Percentiles rank a stretch among this genome's conserved stretches.
Conservation (phyloP, 1,140 invertebrate genomes). For the Micrasema longulum region DNA sequence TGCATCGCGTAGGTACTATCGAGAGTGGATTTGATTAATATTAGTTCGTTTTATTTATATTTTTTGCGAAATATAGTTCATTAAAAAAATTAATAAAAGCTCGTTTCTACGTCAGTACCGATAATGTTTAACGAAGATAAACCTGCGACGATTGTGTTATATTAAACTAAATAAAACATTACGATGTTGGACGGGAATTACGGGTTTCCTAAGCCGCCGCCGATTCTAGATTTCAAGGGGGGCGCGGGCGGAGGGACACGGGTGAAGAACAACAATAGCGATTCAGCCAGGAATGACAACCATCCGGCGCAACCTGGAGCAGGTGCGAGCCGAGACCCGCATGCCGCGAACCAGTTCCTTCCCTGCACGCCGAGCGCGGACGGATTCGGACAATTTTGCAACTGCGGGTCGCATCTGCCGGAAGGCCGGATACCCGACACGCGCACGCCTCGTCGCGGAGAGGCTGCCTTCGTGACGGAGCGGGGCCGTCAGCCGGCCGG, state of each 20-base stretch:
- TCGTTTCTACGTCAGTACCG: too few species aligned
- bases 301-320: slow-evolving; percentile 44
- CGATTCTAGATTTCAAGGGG: not conserved
- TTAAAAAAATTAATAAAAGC: too few species aligned
- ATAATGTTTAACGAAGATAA: too few species aligned
- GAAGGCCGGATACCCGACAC: slow-evolving; percentile 7
- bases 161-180: too few species aligned
- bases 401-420: slow-evolving; percentile 37
- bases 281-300: slow-evolving; percentile 30
- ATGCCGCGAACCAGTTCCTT: slow-evolving; percentile 11
- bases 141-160: too few species aligned
- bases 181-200: not conserved
- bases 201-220: not conserved
- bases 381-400: slow-evolving; percentile 13
- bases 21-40: too few species aligned
- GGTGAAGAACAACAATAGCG: slow-evolving; percentile 38
- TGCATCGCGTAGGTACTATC: too few species aligned
- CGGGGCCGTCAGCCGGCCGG: too few species aligned
- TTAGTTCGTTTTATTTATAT: too few species aligned
- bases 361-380: not conserved
- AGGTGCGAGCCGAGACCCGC: slow-evolving; percentile 40
- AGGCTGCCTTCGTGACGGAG: too few species aligned
- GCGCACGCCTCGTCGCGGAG: not conserved
- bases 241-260: not conserved
- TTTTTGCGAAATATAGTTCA: too few species aligned